Evolutionary conservation across 2,113 vertebrate species (phyloP), one percentile per base, ranked within the genome.

Genomic region (Cyphomyrus plagiostoma): DNA sequence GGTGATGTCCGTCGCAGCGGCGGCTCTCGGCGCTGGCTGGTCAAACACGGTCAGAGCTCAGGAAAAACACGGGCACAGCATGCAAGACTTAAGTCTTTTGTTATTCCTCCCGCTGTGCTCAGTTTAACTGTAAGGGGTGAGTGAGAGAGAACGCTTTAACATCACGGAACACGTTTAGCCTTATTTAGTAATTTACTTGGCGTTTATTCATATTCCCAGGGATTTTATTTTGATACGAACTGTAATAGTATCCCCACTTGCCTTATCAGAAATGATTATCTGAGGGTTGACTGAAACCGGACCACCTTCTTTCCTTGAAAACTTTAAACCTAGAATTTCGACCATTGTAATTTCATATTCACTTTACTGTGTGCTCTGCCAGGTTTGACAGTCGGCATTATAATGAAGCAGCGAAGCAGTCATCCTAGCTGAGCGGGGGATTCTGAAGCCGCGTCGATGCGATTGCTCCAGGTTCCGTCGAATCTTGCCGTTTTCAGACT

Each of bases 1-100:
- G 90, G 92, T 92, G 90, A 89, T 90, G 90, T 90, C 91, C 93
- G 91, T 95, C 94, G 95, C 92, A 95, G 91, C 92, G 91, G 93
- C 62, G 92, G 94, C 92, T 91, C 92, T 91, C 92, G 93, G 93
- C 95, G 92, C 93, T 90, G 93, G 91, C 83, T 90, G 89, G 90
- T 92, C 77, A 91, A 89, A 91, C 52, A 58, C 88, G 87, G 39
- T 84, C 88, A 93, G 88, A 62, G 1, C 89, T 90, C 88, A 77
- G 87, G n/a, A 56, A 90, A 91, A 91, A 90, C 21, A 49, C 52
- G 53, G 50, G 66, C 70, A 84, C n/a, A 70, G 87, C 50, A 26
- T 10, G 70, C 66, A 62, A 46, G 48, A 82, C 87, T 90, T 39
- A 92, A 93, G 88, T 91, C 45, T 46, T 87, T 89, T 93, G 82